A percentile compares a stretch with the other conserved stretches of the same genome.
phyloP scores from a whole-genome alignment of 2,113 vertebrate species.

The Lepisosteus osseus region DNA sequence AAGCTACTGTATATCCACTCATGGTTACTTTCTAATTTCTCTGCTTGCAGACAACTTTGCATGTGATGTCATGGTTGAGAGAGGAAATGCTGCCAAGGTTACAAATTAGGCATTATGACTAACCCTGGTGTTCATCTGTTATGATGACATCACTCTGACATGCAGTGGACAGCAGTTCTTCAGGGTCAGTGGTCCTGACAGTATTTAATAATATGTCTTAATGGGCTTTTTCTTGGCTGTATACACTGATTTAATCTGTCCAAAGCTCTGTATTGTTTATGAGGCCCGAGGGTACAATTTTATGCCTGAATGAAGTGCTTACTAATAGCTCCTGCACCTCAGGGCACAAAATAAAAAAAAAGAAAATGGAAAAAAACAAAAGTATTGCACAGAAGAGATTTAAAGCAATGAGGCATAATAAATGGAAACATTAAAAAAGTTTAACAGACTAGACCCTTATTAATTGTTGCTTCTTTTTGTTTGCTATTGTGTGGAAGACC shows the following conservation, averaged over 20 bases:
- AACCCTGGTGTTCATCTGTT: not conserved
- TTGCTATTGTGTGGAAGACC: not conserved
- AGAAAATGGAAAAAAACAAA: conserved; percentile 18
- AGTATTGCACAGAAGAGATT: conserved; percentile 71
- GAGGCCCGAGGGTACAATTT: conserved; percentile 81
- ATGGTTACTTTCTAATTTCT: too few relatives aligned
- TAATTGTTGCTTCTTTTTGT: conserved; percentile 1
- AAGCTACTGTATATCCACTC: too few relatives aligned
- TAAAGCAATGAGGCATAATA: conserved; percentile 76
- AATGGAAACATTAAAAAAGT: conserved; percentile 69
- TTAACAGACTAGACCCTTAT: conserved; percentile 55
- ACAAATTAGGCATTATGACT: not conserved
- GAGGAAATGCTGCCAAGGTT: conserved; percentile 16
- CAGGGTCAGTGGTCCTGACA: conserved; percentile 8
- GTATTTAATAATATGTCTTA: conserved; percentile 49
- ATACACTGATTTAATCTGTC: conserved; percentile 78
- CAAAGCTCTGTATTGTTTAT: conserved; percentile 79
- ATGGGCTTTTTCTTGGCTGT: conserved; percentile 72
- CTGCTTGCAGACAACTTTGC: too few relatives aligned
- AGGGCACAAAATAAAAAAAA: conserved; percentile 42
- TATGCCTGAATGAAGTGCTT: conserved; percentile 81
- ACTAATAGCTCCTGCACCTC: conserved; percentile 81
- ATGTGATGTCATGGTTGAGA: not conserved
- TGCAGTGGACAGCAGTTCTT: conserved; percentile 9
- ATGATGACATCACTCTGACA: conserved; percentile 5